Percentiles rank a stretch among this genome's conserved stretches.
Evolutionary conservation across 1,140 invertebrate species (phyloP).

Genomic region (Solen grandis): DNA sequence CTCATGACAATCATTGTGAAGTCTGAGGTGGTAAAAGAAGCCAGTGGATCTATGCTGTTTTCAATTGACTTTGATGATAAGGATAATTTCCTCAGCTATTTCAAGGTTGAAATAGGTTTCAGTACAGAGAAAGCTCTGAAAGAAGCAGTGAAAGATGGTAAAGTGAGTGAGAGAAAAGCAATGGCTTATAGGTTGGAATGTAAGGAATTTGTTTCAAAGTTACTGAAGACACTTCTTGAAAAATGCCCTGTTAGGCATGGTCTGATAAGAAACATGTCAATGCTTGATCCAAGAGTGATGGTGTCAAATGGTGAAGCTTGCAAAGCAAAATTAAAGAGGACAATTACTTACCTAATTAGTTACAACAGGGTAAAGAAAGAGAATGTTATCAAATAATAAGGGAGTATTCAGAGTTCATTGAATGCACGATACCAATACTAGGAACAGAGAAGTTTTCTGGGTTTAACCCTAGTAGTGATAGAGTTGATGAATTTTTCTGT

Average conservation of each 20-base stretch:
- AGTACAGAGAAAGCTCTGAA: neutral
- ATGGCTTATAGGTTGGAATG: slow-evolving; percentile 8
- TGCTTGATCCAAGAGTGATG: neutral
- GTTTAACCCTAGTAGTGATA: neutral
- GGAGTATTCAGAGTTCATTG: neutral
- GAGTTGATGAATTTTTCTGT: neutral
- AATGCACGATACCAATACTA: neutral
- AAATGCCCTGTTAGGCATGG: neutral
- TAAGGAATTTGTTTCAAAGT: neutral
- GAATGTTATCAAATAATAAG: neutral
- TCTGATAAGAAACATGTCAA: neutral
- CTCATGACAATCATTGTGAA: neutral
- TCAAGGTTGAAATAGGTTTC: neutral
- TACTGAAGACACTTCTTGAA: neutral
- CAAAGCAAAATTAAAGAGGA: neutral
- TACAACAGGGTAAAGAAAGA: neutral
- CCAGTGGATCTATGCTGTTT: neutral
- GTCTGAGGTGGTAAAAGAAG: neutral
- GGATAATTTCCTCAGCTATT: neutral
- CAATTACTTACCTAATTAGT: neutral
- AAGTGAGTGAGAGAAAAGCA: neutral
- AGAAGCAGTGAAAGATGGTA: neutral
- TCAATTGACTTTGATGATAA: neutral
- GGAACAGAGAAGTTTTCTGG: neutral
- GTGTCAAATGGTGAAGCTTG: neutral